phyloP scores from a whole-genome alignment of 2,113 vertebrate species.

The Siniperca chuatsi region DNA sequence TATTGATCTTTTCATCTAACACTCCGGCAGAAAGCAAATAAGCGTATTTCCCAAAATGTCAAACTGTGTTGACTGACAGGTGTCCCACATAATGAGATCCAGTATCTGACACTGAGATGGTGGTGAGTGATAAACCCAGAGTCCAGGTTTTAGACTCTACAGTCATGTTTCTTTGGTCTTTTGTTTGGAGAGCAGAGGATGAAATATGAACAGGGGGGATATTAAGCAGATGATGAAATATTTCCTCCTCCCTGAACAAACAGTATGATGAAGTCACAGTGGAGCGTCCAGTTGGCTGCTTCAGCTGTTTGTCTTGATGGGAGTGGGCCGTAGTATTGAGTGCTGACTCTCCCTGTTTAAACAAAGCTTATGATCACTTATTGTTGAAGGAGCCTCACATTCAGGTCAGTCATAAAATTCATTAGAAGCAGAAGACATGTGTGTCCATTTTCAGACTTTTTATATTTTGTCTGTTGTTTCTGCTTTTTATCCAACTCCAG shows the following conservation, averaged over 20 bases:
- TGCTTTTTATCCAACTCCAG: background rate
- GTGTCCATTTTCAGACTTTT: background rate
- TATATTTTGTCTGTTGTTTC: background rate
- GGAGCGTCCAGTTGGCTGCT: background rate
- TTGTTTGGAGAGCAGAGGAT: background rate
- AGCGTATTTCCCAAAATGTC: no score
- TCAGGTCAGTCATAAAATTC: background rate
- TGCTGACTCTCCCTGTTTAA: background rate
- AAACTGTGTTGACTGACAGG: background rate
- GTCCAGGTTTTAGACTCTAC: background rate
- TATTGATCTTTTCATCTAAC: no score
- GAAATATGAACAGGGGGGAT: background rate
- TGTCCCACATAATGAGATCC: background rate
- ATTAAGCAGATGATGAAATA: background rate
- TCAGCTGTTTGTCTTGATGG: background rate
- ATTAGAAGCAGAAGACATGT: background rate
- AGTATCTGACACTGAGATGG: background rate
- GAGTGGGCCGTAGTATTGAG: background rate
- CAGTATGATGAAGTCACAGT: background rate
- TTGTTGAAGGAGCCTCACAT: conserved; percentile 5
- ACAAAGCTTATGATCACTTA: background rate
- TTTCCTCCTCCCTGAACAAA: conserved; percentile 27
- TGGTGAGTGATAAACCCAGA: no score
- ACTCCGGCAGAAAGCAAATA: no score
- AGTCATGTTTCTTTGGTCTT: background rate